A percentile compares a stretch with the other conserved stretches of the same genome.
Conservation (phyloP, 2,888 invertebrate genomes). For the Agriotes lineatus region DNA sequence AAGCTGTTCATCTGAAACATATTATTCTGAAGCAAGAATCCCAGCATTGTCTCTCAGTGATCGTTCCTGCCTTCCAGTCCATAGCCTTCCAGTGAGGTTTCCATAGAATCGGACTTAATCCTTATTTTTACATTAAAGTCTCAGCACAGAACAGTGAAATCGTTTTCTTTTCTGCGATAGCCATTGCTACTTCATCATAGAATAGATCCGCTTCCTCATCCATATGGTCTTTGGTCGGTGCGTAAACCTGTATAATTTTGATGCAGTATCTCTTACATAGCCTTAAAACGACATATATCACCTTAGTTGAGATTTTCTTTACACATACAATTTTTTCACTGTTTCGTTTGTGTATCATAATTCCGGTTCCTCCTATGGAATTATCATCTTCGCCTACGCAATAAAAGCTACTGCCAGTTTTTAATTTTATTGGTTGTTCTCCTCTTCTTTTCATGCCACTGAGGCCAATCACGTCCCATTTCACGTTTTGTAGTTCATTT, state of each 20-base stretch:
- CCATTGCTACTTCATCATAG: not conserved
- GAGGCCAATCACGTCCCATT: slow-evolving; percentile 6
- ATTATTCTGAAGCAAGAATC: not conserved
- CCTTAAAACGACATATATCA: not conserved
- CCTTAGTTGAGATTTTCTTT: slow-evolving; percentile 15
- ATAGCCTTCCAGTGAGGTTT: not conserved
- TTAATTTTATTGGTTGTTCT: not conserved
- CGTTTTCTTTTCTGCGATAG: not conserved
- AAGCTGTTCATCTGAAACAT: slow-evolving; percentile 1
- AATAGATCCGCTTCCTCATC: not conserved
- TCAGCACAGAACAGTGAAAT: not conserved
- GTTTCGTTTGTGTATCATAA: not conserved
- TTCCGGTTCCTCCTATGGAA: not conserved
- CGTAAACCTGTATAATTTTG: slow-evolving; percentile 13
- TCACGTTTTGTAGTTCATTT: no score
- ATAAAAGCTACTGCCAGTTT: not conserved
- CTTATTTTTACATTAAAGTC: not conserved
- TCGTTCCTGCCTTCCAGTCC: no score
- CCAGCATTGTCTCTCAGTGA: not conserved
- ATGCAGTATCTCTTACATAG: not conserved
- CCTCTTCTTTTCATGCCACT: not conserved
- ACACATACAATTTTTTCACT: slow-evolving; percentile 1
- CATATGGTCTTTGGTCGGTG: not conserved
- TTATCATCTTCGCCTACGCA: not conserved
- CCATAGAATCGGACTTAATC: not conserved